Evolutionary conservation across 2,113 vertebrate species (phyloP), one percentile per base, ranked within the genome.

Genomic region (Egretta garzetta): DNA sequence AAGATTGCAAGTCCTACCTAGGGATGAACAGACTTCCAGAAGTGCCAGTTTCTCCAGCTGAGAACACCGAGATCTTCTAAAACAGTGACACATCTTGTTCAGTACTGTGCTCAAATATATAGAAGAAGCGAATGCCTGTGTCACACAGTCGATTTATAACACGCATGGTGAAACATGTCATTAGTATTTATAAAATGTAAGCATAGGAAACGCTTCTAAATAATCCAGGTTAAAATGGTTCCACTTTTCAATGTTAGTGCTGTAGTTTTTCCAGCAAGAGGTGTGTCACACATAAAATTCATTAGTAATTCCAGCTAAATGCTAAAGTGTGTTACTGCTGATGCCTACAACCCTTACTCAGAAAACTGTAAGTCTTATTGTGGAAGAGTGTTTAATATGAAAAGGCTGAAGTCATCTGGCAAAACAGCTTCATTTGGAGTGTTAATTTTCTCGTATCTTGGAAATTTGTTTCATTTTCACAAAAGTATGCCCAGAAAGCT

Each of bases 391-490:
- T 58, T 93, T 91, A 63, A 93, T 52, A 59, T 14, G 30, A 83
- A 96, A 75, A 93, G 35, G 28, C 22, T 89, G 76, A 89, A 87
- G 14, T 75, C 58, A 55, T 60, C 76, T 47, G 58, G n/a, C 53
- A 76, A 82, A 91, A 68, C 64, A 94, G 77, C 50, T 91, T 96
- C 62, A 75, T 75, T 66, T 70, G 9, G 4, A 33, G 45, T 86
- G 62, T 76, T 85, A 64, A 71, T 85, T 85, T 89, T 81, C 81
- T 89, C 50, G 1, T 49, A 10, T 37, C 70, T 87, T 62, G 53
- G 80, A 91, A 94, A 91, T 80, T n/a, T 76, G 49, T 79, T 95
- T 94, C 39, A 87, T 95, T 96, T 93, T 89, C 74, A 89, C 49
- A 53, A 72, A 95, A 84, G 22, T n/a, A 62, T 56, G n/a, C 28